Conservation (phyloP, 2,113 vertebrate genomes). For the Pelodiscus sinensis region DNA sequence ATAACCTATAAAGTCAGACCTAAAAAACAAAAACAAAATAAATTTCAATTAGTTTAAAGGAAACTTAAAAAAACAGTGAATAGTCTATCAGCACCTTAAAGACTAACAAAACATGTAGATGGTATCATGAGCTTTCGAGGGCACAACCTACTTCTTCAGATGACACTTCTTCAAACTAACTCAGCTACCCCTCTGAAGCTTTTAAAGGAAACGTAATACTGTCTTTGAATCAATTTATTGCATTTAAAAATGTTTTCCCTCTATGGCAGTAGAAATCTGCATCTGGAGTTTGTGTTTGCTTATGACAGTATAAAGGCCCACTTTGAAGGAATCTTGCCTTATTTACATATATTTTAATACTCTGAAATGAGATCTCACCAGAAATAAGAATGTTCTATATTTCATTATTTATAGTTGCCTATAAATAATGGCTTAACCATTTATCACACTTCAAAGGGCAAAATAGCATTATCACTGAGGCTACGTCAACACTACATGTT, state of each 20-base stretch:
- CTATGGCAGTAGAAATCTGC: neutral
- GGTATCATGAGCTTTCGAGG: too few relatives aligned
- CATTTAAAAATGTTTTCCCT: neutral
- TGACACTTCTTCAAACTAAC: too few relatives aligned
- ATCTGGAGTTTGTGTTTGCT: neutral
- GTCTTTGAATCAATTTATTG: neutral
- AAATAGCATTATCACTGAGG: neutral
- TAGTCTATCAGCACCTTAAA: too few relatives aligned
- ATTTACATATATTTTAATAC: neutral
- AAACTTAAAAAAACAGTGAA: neutral
- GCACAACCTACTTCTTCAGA: too few relatives aligned
- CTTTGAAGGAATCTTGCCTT: neutral
- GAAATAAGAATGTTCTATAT: neutral
- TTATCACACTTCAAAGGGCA: neutral
- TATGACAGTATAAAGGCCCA: neutral
- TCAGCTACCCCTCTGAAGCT: too few relatives aligned
- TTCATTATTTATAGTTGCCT: neutral
- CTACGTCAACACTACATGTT: too few relatives aligned
- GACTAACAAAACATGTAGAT: too few relatives aligned
- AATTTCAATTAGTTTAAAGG: neutral
- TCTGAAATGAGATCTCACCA: neutral
- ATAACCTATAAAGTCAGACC: neutral
- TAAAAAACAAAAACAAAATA: neutral
- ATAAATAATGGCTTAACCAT: neutral
- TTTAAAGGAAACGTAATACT: neutral